Evolutionary conservation across 2,797 vertebrate species (phyloP), one percentile per base, ranked within the genome.

Genomic region (Dermochelys coriacea): DNA sequence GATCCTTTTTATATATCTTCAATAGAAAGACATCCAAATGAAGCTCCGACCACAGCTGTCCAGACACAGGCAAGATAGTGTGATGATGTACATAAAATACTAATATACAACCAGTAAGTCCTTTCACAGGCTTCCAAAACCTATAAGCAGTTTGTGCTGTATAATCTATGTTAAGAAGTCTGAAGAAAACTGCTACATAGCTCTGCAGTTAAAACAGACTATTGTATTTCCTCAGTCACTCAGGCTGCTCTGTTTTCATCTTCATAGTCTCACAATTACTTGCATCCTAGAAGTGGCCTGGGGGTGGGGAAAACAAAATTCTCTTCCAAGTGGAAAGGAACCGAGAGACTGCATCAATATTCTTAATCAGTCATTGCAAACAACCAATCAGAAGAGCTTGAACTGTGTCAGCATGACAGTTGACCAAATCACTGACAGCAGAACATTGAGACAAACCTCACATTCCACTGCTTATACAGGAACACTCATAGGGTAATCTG

Each of bases 301-400:
- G 95, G 91, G 94, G 94, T 91, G 89, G 96, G 92, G 91, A 91
- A 57, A 95, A 93, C 93, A 95, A 90, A 87, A 97, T 90, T 95
- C 91, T 97, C 95, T 96, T 93, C 90, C 95, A 92, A 96, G 96
- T 95, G 95, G 93, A 71, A 96, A 92, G 95, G 96, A 95, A 91
- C 79, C 2, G 96, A 96, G 87, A 79, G 78, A 97, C 97, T 49
- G 78, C 97, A 98, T 98, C 98, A 95, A 98, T 95, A 98, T 98
- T 98, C 98, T 95, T 96, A 93, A 98, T 98, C 98, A 95, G 98
- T 95, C 88, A 84, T 95, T 86, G 95, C 94, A 93, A 95, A 95
- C 92, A 96, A 97, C 99, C 99, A 99, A 99, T 99, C 97, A 95
- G 98, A 96, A 97, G 91, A 94, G 74, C 94, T 41, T 95, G 96